These are phyloP conservation scores for Penelope pileata DNA, from an alignment of 2,113 vertebrate genomes.

Conservation along the genomic window DNA sequence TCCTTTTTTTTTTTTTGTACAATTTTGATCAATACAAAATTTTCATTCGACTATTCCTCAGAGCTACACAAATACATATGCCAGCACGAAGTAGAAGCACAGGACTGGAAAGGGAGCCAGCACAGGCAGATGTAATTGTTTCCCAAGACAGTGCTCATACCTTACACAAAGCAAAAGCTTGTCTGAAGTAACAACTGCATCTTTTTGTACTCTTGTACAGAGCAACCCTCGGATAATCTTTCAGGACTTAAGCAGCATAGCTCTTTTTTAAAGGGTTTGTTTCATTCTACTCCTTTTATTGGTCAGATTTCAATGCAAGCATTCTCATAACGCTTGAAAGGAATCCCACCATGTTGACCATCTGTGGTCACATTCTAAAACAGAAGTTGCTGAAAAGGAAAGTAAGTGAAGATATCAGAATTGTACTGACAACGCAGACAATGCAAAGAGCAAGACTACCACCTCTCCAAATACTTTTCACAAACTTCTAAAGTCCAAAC, in stretches of 20 bases:
- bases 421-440: not conserved
- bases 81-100: not conserved
- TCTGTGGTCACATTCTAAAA: not conserved
- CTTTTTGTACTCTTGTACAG: not conserved
- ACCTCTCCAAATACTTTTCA: not conserved
- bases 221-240: not conserved
- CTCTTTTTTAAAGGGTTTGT: not conserved
- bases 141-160: not conserved
- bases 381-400: not conserved
- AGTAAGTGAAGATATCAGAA: not conserved
- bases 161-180: not conserved
- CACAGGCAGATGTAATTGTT: not conserved
- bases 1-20: not conserved
- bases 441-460: not conserved
- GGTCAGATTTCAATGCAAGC: not conserved
- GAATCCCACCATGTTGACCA: not conserved
- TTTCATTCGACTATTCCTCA: not conserved
- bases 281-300: not conserved
- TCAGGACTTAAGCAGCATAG: not conserved
- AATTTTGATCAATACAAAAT: not conserved
- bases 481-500: not conserved
- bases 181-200: not conserved
- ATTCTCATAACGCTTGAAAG: not conserved
- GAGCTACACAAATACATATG: not conserved
- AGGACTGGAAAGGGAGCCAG: not conserved